These are phyloP conservation scores for Phaonia tiefii DNA, from an alignment of 2,888 invertebrate genomes.

Conservation along the genomic window DNA sequence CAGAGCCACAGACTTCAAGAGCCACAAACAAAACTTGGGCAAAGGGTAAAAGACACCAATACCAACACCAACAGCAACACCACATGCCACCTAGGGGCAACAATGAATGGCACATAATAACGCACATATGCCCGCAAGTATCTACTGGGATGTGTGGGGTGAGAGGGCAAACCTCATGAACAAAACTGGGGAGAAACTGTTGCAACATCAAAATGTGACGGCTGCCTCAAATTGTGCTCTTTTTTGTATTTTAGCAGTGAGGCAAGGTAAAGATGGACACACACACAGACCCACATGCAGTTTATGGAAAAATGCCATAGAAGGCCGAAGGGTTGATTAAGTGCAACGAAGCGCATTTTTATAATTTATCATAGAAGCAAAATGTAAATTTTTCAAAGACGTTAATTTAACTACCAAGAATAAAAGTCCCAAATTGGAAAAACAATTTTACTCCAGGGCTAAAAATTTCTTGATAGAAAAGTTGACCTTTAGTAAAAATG, in stretches of 20 bases:
- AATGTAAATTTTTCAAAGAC: too few relatives aligned
- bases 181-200: too few relatives aligned
- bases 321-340: slow-evolving; percentile 60
- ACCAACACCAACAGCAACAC: background rate
- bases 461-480: too few relatives aligned
- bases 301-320: slow-evolving; percentile 42
- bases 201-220: background rate
- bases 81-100: slow-evolving; percentile 19
- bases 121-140: background rate
- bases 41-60: slow-evolving; percentile 18
- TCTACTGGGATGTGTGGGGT: too few relatives aligned
- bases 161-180: too few relatives aligned
- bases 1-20: slow-evolving; percentile 2
- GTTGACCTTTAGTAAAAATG: too few relatives aligned
- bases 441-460: too few relatives aligned
- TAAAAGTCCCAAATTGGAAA: too few relatives aligned
- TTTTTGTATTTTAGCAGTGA: too few relatives aligned
- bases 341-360: slow-evolving; percentile 68
- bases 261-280: background rate
- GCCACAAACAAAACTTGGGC: background rate
- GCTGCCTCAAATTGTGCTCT: background rate
- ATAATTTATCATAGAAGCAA: too few relatives aligned
- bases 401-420: too few relatives aligned
- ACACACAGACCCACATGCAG: slow-evolving; percentile 4
- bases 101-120: background rate